Base-by-base conservation (phyloP, 2,797 vertebrate genomes). In the Australoheros facetus region DNA sequence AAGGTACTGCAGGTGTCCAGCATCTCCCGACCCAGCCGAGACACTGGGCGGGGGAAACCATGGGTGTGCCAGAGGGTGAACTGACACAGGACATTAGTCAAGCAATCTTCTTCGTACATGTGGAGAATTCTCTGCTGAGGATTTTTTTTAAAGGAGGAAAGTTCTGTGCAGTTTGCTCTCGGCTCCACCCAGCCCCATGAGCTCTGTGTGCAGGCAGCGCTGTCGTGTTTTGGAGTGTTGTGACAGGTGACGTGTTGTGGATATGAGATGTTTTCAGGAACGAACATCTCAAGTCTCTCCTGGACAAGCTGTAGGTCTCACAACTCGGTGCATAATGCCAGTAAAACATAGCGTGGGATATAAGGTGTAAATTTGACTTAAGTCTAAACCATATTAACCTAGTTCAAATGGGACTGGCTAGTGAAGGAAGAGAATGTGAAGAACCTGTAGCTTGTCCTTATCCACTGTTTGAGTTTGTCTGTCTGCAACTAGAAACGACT, bases 1-100 rank as follows among this genome's bases (percentile, higher is more conserved):
- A 98, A 98, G 98, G 98, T 98, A 98, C 94, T 87, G 94, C 94
- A 89, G 93, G 83, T 87, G 93, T 90, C 90, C 93, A 83, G 87
- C 91, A 89, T 88, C 92, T 92, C 91, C 91, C 85, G 83, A 92
- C 93, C 89, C 83, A 72, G 89, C 92, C 83, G 2, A 71, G 79
- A 84, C 89, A 91, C 59, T 78, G 89, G 91, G 91, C 78, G 3
- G 86, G 88, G 84, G 84, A 69, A 39, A 21, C 21, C 26, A 13
- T 14, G 89, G 88, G 79, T 51, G 56, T 75, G 85, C 75, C 75
- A 80, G 90, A 86, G 90, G 86, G 91, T 81, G 85, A 76, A 48
- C 90, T 85, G 88, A 57, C 56, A 32, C 84, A 83, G 81, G 89
- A 71, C 56, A 7, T 79, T 70, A 84, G 62, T 45, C 34, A 14